Evolutionary conservation across 2,888 invertebrate species (phyloP).

Genomic region (Oxystoma pomonae): DNA sequence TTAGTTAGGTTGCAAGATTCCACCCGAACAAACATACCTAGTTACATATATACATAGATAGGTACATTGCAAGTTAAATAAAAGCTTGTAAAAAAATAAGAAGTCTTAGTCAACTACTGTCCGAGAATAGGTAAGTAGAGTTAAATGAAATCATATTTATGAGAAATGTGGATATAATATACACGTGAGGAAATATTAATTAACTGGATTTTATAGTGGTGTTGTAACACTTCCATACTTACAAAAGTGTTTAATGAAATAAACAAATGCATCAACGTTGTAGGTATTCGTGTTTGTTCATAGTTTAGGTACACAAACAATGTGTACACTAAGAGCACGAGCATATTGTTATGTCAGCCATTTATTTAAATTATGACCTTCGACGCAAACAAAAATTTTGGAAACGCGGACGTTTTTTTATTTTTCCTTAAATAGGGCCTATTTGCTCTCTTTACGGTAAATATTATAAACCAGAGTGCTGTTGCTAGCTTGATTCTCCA

Average conservation of each 20-base stretch:
- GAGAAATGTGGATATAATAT: too few species aligned
- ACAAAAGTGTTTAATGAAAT: neutral
- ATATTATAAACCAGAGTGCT: neutral
- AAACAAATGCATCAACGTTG: neutral
- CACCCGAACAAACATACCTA: too few species aligned
- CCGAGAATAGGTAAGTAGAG: too few species aligned
- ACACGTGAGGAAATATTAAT: too few species aligned
- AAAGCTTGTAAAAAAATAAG: too few species aligned
- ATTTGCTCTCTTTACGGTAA: neutral
- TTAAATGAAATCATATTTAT: too few species aligned
- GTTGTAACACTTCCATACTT: neutral
- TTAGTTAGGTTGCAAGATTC: too few species aligned
- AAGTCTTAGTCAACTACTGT: too few species aligned
- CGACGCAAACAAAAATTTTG: constrained; percentile 32
- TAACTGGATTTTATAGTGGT: too few species aligned
- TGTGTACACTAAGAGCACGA: neutral
- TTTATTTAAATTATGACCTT: constrained; percentile 29
- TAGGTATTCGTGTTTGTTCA: neutral
- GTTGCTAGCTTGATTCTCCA: neutral
- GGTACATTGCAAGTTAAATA: too few species aligned
- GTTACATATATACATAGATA: too few species aligned
- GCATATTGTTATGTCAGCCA: too few species aligned
- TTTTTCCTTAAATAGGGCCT: neutral
- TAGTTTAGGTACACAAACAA: neutral
- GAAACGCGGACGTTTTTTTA: constrained; percentile 9